Evolutionary conservation across 2,888 invertebrate species (phyloP), one percentile per base, ranked within the genome.

Genomic region (Ophonus ardosiacus): DNA sequence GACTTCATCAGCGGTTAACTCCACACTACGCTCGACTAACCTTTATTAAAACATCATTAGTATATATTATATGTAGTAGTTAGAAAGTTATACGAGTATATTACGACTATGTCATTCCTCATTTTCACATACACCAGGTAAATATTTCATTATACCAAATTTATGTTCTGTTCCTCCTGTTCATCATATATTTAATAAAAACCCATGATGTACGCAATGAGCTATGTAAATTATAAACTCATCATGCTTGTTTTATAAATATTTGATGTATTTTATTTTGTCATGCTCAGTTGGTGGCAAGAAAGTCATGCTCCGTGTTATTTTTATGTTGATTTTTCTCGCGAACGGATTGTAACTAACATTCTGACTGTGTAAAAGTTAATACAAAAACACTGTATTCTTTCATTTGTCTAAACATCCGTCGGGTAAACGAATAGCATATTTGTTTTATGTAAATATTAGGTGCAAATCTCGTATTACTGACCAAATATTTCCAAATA

Each of bases 241-340:
- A 51, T 13, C 13, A 51, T 13, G 43, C 43, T 13, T 31, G 3
- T 10, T 51, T 51, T 51, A 51, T 51, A 10, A 51, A 51, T 51
- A 51, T 59, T 59, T 59, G 7, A 17, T 59, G 7, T 15, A 17
- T 59, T 17, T 17, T 59, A 59, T 59, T 59, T 6, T 15, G 59
- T 7, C 1, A 51, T 15, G 57, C 7, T 13, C 15, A 57, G 59
- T 17, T 7, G 15, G 18, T 7, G 59, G 59, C 5, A 59, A 17
- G 17, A 59, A 59, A 59, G 17, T 17, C 15, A 59, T 15, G 18
- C 17, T 0, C 18, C 17, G 17, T 59, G 59, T 59, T 17, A 17
- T 59, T 59, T 59, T 59, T 59, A n/a, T 59, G 59, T 59, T 59
- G 2, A 59, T 59, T 59, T 59, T 59, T 59, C 18, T 59, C 17